Conservation (phyloP, 1,140 invertebrate genomes). For the Ectropis grisescens region DNA sequence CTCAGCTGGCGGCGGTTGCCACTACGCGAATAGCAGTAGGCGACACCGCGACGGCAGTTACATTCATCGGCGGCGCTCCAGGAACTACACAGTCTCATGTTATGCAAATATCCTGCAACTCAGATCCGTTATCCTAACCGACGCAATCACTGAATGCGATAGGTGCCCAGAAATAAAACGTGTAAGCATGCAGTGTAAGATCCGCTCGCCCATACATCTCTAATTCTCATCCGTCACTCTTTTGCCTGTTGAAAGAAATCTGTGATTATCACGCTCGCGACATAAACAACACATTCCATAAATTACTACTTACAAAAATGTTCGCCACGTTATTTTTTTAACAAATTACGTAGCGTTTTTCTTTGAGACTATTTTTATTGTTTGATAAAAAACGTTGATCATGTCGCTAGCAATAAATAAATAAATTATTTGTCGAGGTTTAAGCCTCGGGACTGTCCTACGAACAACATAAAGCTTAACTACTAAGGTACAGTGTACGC, state of each 20-base stretch:
- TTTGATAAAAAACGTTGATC: no score
- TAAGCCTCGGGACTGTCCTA: constrained; percentile 41
- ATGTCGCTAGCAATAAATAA: constrained; percentile 31
- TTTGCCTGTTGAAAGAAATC: constrained; percentile 43
- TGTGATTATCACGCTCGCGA: constrained; percentile 32
- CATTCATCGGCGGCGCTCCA: constrained; percentile 94
- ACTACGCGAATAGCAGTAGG: constrained; percentile 91
- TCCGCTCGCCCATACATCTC: constrained; percentile 58
- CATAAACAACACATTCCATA: no score
- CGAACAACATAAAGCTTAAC: constrained; percentile 67
- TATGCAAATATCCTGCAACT: constrained; percentile 28
- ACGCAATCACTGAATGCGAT: constrained; percentile 71
- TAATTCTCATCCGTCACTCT: constrained; percentile 41
- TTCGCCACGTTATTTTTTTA: no score
- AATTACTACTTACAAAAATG: no score
- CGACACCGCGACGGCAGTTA: constrained; percentile 87
- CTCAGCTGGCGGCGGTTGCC: constrained; percentile 91
- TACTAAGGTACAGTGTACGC: constrained; percentile 52
- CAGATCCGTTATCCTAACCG: constrained; percentile 39
- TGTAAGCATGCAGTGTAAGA: constrained; percentile 59
- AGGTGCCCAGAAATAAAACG: constrained; percentile 48
- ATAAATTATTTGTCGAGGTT: constrained; percentile 31
- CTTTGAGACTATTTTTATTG: no score
- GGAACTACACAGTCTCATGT: constrained; percentile 80
- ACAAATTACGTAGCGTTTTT: no score